Base-by-base conservation (phyloP, 2,797 vertebrate genomes). In the Liparis tanakae region DNA sequence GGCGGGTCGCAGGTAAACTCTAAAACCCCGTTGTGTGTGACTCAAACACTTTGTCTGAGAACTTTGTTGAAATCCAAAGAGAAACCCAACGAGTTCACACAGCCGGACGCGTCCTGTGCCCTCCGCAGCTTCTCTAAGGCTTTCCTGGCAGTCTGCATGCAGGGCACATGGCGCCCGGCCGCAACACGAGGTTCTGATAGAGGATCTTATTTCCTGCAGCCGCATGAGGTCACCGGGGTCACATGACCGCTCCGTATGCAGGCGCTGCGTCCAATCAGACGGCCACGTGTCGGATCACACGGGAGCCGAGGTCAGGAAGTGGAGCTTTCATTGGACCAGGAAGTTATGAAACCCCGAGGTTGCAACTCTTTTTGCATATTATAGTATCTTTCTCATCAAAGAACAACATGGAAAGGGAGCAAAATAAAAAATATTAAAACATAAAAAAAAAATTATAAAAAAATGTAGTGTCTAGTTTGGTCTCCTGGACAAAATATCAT, bases 1-100 rank as follows among this genome's bases (percentile, higher is more conserved):
- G 83, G 84, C 48, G 69, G 79, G 72, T 93, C 74, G 79, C 89
- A 88, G 81, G 86, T 87, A 88, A 86, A 90, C 89, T 85, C 55
- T 3, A 91, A 90, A 89, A 85, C 74, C 74, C 71, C 65, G 36
- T 48, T 44, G n/a, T 76, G 62, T 73, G 78, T 67, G 55, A 83
- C 61, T 76, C 61, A 41, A 69, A 72, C 53, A 67, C 58, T 82
- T 79, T 83, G 69, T 67, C 70, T 77, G 62, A 81, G 77, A 82
- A n/a, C 37, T 67, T 82, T 71, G 79, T 84, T 69, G 60, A 46
- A 66, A 80, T 81, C 67, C 64, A 68, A 78, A 75, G 57, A 79
- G 25, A 86, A 82, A 78, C 72, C 72, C 78, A 65, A 48, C 20
- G 70, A 53, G 44, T 78, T 85, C 70, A 80, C 79, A 83, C 66